phyloP scores from a whole-genome alignment of 2,113 vertebrate species.

The Elachura formosa region DNA sequence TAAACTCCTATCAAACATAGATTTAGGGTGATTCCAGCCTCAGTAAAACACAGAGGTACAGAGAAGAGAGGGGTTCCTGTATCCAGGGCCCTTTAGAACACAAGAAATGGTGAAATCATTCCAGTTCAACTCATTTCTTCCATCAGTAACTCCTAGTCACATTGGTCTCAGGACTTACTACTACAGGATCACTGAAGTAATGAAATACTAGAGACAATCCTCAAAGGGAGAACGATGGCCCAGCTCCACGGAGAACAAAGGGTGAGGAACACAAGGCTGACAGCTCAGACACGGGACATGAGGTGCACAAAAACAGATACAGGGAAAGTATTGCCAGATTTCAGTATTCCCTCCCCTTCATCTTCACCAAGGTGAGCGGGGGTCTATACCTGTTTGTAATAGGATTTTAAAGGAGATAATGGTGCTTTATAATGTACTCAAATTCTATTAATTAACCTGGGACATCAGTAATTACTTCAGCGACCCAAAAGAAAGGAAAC shows the following conservation, averaged over 20 bases:
- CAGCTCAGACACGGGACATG: neutral
- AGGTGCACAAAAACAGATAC: neutral
- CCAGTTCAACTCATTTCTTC: neutral
- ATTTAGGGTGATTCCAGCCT: neutral
- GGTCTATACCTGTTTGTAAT: neutral
- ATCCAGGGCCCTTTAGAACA: neutral
- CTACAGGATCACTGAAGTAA: neutral
- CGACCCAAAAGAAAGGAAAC: neutral
- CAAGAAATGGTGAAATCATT: neutral
- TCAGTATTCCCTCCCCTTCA: neutral
- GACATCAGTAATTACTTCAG: neutral
- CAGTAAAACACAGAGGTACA: neutral
- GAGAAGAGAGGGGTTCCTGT: neutral
- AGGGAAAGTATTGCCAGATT: neutral
- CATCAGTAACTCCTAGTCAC: neutral
- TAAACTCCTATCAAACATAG: neutral
- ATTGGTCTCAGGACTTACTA: neutral
- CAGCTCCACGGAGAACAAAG: neutral
- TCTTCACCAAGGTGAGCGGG: neutral
- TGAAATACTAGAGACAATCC: neutral
- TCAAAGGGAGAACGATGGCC: neutral
- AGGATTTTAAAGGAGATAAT: neutral
- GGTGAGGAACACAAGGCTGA: neutral
- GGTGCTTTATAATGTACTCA: neutral
- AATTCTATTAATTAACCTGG: neutral